Evolutionary conservation across 2,888 invertebrate genomes (phyloP).

Genomic region (Temnothorax ravouxi): DNA sequence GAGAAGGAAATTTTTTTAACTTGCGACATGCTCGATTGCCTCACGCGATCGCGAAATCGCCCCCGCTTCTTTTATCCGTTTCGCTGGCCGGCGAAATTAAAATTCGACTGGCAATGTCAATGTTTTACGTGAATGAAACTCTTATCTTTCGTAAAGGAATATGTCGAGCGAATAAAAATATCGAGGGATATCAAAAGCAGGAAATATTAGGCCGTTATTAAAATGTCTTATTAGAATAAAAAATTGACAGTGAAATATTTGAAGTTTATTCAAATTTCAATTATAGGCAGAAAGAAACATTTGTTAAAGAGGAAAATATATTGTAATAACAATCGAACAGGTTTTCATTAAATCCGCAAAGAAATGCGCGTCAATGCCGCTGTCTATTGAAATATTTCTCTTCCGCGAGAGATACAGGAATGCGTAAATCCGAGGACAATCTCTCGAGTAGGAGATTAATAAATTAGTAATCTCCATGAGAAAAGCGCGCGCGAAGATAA

Average conservation of each 20-base stretch:
- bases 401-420: neutral
- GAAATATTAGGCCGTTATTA: neutral
- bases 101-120: constrained; percentile 34
- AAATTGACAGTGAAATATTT: neutral
- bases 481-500: neutral
- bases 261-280: neutral
- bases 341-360: neutral
- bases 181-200: neutral
- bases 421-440: constrained; percentile 15
- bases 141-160: neutral
- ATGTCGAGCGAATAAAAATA: neutral
- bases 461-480: constrained; percentile 18
- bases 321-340: neutral
- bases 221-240: neutral
- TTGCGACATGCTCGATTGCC: constrained; percentile 38
- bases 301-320: neutral
- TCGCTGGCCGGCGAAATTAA: neutral
- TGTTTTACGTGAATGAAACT: neutral
- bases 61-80: neutral
- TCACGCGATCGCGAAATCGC: constrained; percentile 27
- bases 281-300: neutral
- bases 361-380: neutral
- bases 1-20: constrained; percentile 45
- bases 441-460: constrained; percentile 32
- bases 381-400: neutral